Percentiles rank a stretch among this genome's conserved stretches.
Conservation (phyloP, 2,888 invertebrate species). For the Eupithecia centaureata region DNA sequence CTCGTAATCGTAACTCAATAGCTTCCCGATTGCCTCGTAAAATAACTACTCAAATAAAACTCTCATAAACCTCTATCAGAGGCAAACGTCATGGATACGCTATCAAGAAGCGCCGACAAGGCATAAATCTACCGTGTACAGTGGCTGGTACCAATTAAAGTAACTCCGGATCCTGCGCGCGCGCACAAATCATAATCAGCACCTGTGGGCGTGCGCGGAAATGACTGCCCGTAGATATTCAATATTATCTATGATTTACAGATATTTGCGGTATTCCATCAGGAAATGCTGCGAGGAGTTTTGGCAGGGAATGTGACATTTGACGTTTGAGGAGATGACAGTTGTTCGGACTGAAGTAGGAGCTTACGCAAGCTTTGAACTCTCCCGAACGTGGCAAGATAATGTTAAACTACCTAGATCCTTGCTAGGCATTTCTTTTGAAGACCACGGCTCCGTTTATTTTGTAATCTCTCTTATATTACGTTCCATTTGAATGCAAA, state of each 20-base stretch:
- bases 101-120: slow-evolving; percentile 1
- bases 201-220: slow-evolving; percentile 57
- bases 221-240: slow-evolving; percentile 37
- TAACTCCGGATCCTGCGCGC: slow-evolving; percentile 40
- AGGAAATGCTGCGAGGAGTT: background rate
- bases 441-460: background rate
- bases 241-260: slow-evolving; percentile 37
- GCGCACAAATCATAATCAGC: slow-evolving; percentile 65
- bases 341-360: background rate
- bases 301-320: slow-evolving; percentile 2
- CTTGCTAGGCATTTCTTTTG: background rate
- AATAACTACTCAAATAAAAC: slow-evolving; percentile 6
- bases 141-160: slow-evolving; percentile 45
- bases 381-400: background rate
- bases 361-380: background rate
- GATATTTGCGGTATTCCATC: slow-evolving; percentile 4
- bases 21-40: slow-evolving; percentile 34
- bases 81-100: slow-evolving; percentile 27
- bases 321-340: background rate
- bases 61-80: slow-evolving; percentile 2
- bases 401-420: background rate
- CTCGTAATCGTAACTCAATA: slow-evolving; percentile 27
- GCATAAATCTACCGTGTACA: slow-evolving; percentile 45
- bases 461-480: too few relatives aligned
- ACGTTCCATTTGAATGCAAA: background rate